These are phyloP conservation scores for Sebastes dallii DNA, from an alignment of 2,797 vertebrate genomes.

Conservation along the genomic window DNA sequence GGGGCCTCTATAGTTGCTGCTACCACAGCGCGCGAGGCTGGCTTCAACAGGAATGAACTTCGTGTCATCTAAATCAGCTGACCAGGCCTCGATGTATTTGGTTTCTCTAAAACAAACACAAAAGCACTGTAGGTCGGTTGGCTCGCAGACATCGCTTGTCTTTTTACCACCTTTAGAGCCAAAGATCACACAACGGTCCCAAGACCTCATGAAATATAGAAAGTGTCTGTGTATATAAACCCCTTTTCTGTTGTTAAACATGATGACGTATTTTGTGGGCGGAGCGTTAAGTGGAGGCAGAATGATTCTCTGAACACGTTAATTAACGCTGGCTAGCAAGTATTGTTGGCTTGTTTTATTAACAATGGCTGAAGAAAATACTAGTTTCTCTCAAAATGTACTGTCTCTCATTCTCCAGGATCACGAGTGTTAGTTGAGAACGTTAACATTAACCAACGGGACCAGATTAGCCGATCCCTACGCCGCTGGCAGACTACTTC, in stretches of 20 bases:
- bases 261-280: neutral
- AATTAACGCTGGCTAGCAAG: accelerated
- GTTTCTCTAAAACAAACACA: constrained; percentile 78
- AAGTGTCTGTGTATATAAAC: constrained; percentile 50
- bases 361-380: neutral
- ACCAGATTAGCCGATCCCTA: too few relatives aligned
- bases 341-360: neutral
- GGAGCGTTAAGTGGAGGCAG: neutral
- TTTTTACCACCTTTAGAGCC: constrained; percentile 42
- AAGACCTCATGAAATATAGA: constrained; percentile 56
- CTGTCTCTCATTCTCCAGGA: too few relatives aligned
- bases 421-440: too few relatives aligned
- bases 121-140: constrained; percentile 58
- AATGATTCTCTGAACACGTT: neutral
- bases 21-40: constrained; percentile 27
- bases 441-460: too few relatives aligned
- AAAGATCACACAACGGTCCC: constrained; percentile 27
- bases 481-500: too few relatives aligned
- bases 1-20: constrained; percentile 10
- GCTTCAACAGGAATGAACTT: constrained; percentile 27
- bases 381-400: too few relatives aligned
- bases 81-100: constrained; percentile 55
- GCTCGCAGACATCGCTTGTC: constrained; percentile 33
- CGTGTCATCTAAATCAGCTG: constrained; percentile 38
- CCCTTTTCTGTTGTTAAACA: neutral